Evolutionary conservation across 1,140 invertebrate genomes (phyloP).

Genomic region (Polypedilum vanderplanki): DNA sequence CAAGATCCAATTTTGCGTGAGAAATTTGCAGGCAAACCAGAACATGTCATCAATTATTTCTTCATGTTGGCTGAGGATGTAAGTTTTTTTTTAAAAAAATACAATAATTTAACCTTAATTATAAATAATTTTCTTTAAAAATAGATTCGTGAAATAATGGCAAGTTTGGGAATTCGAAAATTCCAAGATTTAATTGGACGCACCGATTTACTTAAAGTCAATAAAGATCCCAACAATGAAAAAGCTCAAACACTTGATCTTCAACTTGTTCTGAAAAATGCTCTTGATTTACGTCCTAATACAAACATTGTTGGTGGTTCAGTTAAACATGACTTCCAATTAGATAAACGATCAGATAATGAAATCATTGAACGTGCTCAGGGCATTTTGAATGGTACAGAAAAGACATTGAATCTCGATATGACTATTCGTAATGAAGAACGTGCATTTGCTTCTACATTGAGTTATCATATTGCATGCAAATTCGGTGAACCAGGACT

Average conservation of each 20-base stretch:
- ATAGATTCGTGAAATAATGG: slow-evolving; percentile 79
- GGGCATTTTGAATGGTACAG: slow-evolving; percentile 65
- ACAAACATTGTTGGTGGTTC: slow-evolving; percentile 88
- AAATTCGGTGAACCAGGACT: slow-evolving; percentile 84
- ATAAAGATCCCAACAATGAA: slow-evolving; percentile 52
- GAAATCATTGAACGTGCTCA: slow-evolving; percentile 67
- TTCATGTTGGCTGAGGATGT: slow-evolving; percentile 97
- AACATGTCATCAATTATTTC: slow-evolving; percentile 96
- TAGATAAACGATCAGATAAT: slow-evolving; percentile 85
- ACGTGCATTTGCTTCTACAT: slow-evolving; percentile 84
- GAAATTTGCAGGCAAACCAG: slow-evolving; percentile 96
- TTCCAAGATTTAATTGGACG: slow-evolving; percentile 93
- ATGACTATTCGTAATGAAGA: slow-evolving; percentile 87
- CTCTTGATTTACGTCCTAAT: slow-evolving; percentile 78
- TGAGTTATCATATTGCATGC: slow-evolving; percentile 90
- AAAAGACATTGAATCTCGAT: slow-evolving; percentile 61
- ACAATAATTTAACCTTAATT: background rate
- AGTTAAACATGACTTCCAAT: slow-evolving; percentile 78
- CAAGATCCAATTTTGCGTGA: slow-evolving; percentile 91
- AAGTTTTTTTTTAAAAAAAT: slow-evolving; percentile 35
- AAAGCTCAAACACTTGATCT: slow-evolving; percentile 87
- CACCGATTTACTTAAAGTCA: slow-evolving; percentile 76
- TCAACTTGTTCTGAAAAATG: slow-evolving; percentile 78
- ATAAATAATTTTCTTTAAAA: slow-evolving; percentile 32
- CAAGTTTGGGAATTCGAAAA: slow-evolving; percentile 76